Conservation (phyloP, 2,113 vertebrate genomes). For the Herpailurus yagouaroundi region DNA sequence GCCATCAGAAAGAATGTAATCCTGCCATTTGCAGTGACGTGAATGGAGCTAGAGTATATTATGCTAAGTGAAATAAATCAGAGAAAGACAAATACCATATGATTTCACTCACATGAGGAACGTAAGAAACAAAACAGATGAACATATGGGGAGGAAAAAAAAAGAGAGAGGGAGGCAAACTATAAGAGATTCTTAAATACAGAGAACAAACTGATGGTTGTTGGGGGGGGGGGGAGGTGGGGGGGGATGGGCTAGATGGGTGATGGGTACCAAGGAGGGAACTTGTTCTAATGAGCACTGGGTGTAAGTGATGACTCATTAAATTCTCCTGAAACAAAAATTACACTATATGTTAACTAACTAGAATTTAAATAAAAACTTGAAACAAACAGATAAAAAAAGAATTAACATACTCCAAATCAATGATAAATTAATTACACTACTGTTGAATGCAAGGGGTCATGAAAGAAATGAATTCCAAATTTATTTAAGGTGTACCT, state of each 20-base stretch:
- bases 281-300: background rate
- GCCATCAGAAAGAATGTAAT: background rate
- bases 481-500: background rate
- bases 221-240: background rate
- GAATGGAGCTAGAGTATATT: background rate
- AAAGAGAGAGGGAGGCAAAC: background rate
- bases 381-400: background rate
- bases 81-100: background rate
- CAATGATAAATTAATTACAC: background rate
- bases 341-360: background rate
- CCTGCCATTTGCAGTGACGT: background rate
- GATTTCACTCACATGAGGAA: background rate
- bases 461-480: background rate
- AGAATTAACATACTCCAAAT: background rate
- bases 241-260: background rate
- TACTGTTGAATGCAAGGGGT: background rate
- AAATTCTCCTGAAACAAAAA: background rate
- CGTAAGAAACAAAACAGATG: background rate
- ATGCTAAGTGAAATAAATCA: background rate
- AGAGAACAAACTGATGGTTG: background rate
- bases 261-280: background rate
- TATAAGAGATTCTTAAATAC: background rate
- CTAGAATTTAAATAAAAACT: background rate
- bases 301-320: background rate
- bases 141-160: background rate